phyloP scores from a whole-genome alignment of 2,797 vertebrate genomes.

The Bovichtus variegatus region DNA sequence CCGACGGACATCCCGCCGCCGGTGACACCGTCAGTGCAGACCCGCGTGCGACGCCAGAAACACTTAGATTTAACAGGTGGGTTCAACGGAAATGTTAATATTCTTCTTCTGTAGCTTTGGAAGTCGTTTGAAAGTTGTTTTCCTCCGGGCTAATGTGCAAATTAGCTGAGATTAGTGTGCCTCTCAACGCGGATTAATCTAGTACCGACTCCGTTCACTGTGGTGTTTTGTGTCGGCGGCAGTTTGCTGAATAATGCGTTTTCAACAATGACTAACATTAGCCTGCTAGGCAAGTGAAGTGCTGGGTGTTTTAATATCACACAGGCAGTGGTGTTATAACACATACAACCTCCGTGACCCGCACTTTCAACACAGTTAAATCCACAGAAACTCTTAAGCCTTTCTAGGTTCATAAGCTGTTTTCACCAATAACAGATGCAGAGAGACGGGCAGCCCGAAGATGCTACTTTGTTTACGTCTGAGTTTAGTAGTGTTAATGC shows the following conservation, averaged over 20 bases:
- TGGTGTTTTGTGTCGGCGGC: slow-evolving; percentile 38
- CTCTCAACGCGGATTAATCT: slow-evolving; percentile 4
- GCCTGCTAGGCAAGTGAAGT: background rate
- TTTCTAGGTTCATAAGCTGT: background rate
- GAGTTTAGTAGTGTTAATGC: too few relatives aligned
- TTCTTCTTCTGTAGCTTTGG: background rate
- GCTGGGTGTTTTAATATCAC: background rate
- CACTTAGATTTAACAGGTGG: slow-evolving; percentile 25
- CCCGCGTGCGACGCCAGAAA: background rate
- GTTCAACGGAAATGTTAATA: background rate
- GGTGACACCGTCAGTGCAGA: background rate
- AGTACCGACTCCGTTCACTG: slow-evolving; percentile 18
- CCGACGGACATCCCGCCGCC: background rate
- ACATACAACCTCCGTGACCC: background rate
- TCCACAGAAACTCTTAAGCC: background rate
- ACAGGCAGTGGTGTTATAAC: background rate
- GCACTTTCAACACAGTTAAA: background rate
- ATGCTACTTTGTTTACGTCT: background rate
- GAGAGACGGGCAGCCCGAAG: background rate
- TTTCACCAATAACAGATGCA: background rate
- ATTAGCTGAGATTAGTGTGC: background rate
- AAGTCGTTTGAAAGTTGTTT: background rate
- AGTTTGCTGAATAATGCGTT: slow-evolving; percentile 64
- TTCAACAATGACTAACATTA: slow-evolving; percentile 49
- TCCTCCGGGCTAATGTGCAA: background rate